Conservation (phyloP, 2,113 vertebrate species). For the Apaloderma vittatum region DNA sequence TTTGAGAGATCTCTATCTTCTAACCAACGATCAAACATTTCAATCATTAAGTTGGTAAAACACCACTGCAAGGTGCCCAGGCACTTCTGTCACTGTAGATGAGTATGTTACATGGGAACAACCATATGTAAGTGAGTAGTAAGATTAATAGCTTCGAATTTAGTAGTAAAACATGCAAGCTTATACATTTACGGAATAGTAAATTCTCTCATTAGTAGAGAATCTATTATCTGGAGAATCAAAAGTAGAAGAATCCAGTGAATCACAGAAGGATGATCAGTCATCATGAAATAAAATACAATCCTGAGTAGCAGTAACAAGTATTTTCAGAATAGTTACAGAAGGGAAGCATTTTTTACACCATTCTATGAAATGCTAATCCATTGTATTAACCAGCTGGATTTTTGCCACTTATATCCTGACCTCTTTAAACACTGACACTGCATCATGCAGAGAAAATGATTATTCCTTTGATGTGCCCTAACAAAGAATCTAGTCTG, state of each 20-base stretch:
- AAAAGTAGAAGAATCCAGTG: not conserved
- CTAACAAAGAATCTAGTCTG: too few relatives aligned
- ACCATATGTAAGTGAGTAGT: not conserved
- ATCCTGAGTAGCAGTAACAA: not conserved
- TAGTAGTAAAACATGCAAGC: not conserved
- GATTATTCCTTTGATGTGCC: too few relatives aligned
- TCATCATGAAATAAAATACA: not conserved
- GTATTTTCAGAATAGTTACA: not conserved
- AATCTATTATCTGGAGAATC: not conserved
- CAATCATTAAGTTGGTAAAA: not conserved
- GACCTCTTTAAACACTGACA: not conserved
- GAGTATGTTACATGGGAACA: not conserved
- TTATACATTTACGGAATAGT: not conserved
- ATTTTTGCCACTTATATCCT: not conserved
- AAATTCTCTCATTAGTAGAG: not conserved
- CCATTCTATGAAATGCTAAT: not conserved
- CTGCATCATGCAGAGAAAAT: too few relatives aligned
- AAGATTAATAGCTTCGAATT: not conserved
- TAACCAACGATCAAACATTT: not conserved
- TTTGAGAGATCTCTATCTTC: not conserved
- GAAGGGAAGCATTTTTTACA: not conserved
- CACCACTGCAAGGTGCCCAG: not conserved
- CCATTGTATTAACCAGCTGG: not conserved
- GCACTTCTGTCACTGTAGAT: not conserved
- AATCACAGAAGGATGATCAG: not conserved